Evolutionary conservation across 2,113 vertebrate species (phyloP).

Genomic region (Pterocles orientalis): DNA sequence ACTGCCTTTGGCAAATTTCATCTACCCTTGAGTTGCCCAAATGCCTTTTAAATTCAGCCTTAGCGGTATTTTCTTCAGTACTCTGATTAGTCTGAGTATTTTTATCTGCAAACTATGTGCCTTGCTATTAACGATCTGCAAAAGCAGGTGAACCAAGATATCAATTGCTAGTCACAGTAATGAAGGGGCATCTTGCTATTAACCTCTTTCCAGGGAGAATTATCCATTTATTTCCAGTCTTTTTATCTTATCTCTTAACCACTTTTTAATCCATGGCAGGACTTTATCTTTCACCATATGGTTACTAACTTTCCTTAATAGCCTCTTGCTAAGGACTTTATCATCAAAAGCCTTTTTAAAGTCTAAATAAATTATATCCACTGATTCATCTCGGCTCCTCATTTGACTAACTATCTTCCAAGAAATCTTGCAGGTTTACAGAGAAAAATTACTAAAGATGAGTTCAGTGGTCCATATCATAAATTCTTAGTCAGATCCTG

Average conservation of each 20-base stretch:
- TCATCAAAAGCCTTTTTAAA: slow-evolving; percentile 72
- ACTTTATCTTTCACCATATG: slow-evolving; percentile 70
- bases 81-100: not conserved
- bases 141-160: slow-evolving; percentile 58
- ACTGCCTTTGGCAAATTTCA: not conserved
- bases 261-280: slow-evolving; percentile 69
- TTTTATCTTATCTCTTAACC: slow-evolving; percentile 70
- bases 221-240: slow-evolving; percentile 60
- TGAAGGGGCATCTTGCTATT: slow-evolving; percentile 67
- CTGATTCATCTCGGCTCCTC: slow-evolving; percentile 38
- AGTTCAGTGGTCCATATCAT: slow-evolving; percentile 2
- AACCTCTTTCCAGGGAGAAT: slow-evolving; percentile 64
- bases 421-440: slow-evolving; percentile 46
- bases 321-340: slow-evolving; percentile 65
- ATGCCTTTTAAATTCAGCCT: not conserved
- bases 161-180: slow-evolving; percentile 29
- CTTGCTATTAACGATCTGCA: slow-evolving; percentile 38
- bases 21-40: not conserved
- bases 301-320: slow-evolving; percentile 71
- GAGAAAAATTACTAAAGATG: slow-evolving; percentile 49
- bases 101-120: slow-evolving; percentile 8
- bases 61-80: not conserved
- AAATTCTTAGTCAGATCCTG: slow-evolving; percentile 18
- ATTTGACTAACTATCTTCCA: slow-evolving; percentile 54
- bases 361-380: slow-evolving; percentile 65